A percentile compares a stretch with the other conserved stretches of the same genome.
These are phyloP conservation scores for Patella vulgata DNA, from an alignment of 1,140 invertebrate species.

Conservation along the genomic window DNA sequence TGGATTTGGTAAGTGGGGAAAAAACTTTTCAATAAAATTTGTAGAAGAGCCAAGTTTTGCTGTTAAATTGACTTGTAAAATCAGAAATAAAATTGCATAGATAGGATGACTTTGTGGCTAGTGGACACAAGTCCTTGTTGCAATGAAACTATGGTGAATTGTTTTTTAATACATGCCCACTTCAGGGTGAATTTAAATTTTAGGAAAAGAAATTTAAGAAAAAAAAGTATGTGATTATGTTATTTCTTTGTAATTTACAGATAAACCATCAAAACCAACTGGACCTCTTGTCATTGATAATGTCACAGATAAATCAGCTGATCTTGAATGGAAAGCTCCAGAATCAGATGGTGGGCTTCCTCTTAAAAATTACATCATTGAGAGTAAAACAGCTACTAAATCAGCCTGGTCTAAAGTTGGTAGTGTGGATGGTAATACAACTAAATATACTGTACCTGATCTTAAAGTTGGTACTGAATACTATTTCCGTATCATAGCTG, in stretches of 20 bases:
- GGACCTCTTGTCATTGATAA: constrained; percentile 91
- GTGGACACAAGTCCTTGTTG: no score
- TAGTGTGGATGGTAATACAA: constrained; percentile 76
- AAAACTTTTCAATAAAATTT: neutral
- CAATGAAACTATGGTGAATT: no score
- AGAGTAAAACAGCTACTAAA: constrained; percentile 84
- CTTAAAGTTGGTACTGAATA: constrained; percentile 93
- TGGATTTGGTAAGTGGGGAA: constrained; percentile 93
- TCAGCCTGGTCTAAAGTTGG: constrained; percentile 76
- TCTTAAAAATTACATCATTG: constrained; percentile 92
- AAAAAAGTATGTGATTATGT: no score
- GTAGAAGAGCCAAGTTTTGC: neutral
- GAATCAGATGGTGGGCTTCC: constrained; percentile 94
- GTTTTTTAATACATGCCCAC: no score
- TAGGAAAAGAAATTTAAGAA: no score
- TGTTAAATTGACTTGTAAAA: no score
- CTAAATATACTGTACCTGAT: constrained; percentile 75
- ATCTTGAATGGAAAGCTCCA: constrained; percentile 92
- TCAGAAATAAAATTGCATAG: no score
- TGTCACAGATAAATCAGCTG: constrained; percentile 92
- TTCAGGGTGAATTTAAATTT: no score
- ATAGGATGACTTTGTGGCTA: no score
- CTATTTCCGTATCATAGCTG: constrained; percentile 90
- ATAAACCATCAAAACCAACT: constrained; percentile 54
- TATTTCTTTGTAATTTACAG: constrained; percentile 25